Percentiles rank a stretch among this genome's conserved stretches.
Evolutionary conservation across 2,888 invertebrate species (phyloP).

Genomic region (Drosophila stalkeri): DNA sequence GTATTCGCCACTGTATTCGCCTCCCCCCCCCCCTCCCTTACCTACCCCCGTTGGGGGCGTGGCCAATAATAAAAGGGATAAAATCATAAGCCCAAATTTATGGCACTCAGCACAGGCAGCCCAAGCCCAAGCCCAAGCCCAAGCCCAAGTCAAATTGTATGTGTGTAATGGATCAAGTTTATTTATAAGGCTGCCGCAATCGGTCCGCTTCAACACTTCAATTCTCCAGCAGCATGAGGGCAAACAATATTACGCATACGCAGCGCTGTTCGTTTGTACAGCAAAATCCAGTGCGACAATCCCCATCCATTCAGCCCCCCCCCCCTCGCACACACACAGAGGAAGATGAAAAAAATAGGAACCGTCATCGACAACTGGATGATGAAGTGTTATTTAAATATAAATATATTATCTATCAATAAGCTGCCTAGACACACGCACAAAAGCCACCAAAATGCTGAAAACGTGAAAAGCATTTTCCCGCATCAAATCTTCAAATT

Average conservation of each 20-base stretch:
- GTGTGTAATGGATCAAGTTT: constrained; percentile 77
- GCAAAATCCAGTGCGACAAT: constrained; percentile 7
- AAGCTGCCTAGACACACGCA: constrained; percentile 54
- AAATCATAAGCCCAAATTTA: constrained; percentile 79
- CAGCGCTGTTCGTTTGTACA: constrained; percentile 41
- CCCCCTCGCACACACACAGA: background rate
- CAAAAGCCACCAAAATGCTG: constrained; percentile 47
- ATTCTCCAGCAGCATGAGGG: constrained; percentile 20
- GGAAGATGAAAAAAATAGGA: background rate
- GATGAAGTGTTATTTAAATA: constrained; percentile 80
- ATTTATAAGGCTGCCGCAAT: constrained; percentile 66
- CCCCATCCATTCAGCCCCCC: background rate
- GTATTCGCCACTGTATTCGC: constrained; percentile 3
- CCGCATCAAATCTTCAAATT: constrained; percentile 74
- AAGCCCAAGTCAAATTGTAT: constrained; percentile 53
- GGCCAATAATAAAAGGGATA: constrained; percentile 66
- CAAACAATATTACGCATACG: constrained; percentile 77
- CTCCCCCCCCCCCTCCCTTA: too few relatives aligned
- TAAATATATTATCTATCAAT: constrained; percentile 80
- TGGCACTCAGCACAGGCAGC: constrained; percentile 59
- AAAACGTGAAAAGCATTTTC: constrained; percentile 70
- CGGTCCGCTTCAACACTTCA: background rate
- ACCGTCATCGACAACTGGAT: constrained; percentile 55
- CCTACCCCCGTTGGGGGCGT: constrained; percentile 13
- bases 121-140: constrained; percentile 17